Evolutionary conservation across 2,797 vertebrate genomes (phyloP), one percentile per base, ranked within the genome.

Genomic region (Remorina albescens): DNA sequence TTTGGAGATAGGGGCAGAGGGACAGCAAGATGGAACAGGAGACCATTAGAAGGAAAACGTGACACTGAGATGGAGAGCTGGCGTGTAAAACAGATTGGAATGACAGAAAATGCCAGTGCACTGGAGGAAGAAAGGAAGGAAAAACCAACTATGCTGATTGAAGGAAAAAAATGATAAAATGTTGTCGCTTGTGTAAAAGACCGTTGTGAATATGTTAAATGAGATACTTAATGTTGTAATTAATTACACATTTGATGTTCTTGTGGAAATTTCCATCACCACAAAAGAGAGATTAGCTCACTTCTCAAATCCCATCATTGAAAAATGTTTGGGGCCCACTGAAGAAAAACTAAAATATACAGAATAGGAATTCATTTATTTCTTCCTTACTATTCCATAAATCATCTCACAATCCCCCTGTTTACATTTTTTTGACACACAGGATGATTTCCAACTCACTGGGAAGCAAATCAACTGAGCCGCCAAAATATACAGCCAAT

Each of bases 51-150:
- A 71, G 61, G 49, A 32, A 39, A 54, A 19, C 26, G 13, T 25
- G 74, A 63, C 55, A 56, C 44, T 4, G 58, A 59, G 67, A 65
- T 57, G 46, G 23, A 62, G 28, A 62, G 23, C 16, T 1, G 16
- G 41, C 19, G 41, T 44, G 41, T 19, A 44, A 28, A 30, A 44
- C 9, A 8, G 53, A 23, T 25, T 8, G 39, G 34, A 72, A 37
- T 36, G 67, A 65, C 5, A 47, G 28, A 25, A 37, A 36, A 51
- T 37, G 57, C 26, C 30, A 32, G 3, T 23, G 51, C 26, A 21
- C 23, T 15, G 26, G 30, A 50, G 18, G 36, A 73, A 13, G 18
- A 55, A 28, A 51, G 13, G 23, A 26, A 23, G 44, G 3, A 26
- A 36, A 32, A 65, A 47, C 5, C n/a, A 25, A 32, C 21, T 21